Evolutionary conservation across 2,888 invertebrate species (phyloP).

Genomic region (Andrena fulva): DNA sequence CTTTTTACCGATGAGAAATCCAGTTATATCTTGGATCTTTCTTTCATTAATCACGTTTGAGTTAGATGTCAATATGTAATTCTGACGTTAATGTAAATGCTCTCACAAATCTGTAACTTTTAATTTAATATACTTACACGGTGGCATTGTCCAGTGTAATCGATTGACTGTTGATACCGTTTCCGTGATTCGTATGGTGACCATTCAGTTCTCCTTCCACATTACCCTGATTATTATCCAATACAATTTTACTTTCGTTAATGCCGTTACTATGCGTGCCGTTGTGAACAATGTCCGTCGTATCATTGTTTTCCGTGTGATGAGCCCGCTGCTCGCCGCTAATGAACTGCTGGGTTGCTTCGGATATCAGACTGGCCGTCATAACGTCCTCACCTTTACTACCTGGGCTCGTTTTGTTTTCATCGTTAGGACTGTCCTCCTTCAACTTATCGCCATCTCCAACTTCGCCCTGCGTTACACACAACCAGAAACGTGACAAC

Average conservation of each 20-base stretch:
- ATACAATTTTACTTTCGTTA: conserved; percentile 78
- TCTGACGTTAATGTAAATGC: conserved; percentile 52
- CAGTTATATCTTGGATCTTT: conserved; percentile 57
- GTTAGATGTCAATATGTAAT: conserved; percentile 44
- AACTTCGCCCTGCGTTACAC: conserved; percentile 76
- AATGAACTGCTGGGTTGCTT: conserved; percentile 83
- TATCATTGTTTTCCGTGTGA: conserved; percentile 75
- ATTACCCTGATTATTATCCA: conserved; percentile 81
- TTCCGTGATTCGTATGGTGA: conserved; percentile 82
- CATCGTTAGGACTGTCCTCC: conserved; percentile 82
- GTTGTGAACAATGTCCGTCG: conserved; percentile 78
- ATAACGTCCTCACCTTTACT: conserved; percentile 81
- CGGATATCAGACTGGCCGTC: conserved; percentile 83
- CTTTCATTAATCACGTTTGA: conserved; percentile 39
- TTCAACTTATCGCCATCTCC: conserved; percentile 82
- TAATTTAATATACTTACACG: conserved; percentile 81
- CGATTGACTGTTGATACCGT: conserved; percentile 82
- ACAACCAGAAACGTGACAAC: background rate
- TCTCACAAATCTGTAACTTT: conserved; percentile 58
- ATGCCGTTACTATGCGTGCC: conserved; percentile 81
- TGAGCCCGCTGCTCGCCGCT: conserved; percentile 80
- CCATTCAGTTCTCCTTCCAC: conserved; percentile 82
- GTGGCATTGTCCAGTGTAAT: conserved; percentile 83
- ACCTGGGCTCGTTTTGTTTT: conserved; percentile 78
- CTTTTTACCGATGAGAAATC: conserved; percentile 48